Conservation (phyloP, 1,140 invertebrate genomes). For the Bombus consobrinus region DNA sequence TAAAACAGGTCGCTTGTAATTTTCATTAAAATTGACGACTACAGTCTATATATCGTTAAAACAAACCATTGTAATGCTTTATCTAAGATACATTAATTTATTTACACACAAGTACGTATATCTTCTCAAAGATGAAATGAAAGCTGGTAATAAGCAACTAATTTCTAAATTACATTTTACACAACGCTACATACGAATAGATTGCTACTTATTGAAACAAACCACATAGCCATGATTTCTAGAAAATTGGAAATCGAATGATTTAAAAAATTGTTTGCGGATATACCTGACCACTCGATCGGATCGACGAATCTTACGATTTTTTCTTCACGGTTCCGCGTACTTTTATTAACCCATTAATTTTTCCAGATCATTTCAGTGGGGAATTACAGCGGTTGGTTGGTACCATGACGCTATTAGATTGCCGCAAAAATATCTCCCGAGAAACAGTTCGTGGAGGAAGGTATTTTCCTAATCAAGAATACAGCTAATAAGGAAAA, state of each 20-base stretch:
- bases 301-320: not conserved
- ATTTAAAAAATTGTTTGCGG: not conserved
- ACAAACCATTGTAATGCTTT: too few relatives aligned
- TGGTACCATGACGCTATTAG: constrained; percentile 16
- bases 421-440: not conserved
- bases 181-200: not conserved
- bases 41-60: too few relatives aligned
- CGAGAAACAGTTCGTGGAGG: not conserved
- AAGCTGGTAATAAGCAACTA: not conserved
- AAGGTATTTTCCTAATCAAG: constrained; percentile 29
- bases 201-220: not conserved
- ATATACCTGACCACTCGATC: too few relatives aligned
- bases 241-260: not conserved
- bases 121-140: too few relatives aligned
- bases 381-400: not conserved
- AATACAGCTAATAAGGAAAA: constrained; percentile 42
- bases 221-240: not conserved
- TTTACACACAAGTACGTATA: too few relatives aligned
- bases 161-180: not conserved
- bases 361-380: constrained; percentile 44
- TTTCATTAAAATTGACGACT: too few relatives aligned
- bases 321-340: not conserved
- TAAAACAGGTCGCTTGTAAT: too few relatives aligned
- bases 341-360: constrained; percentile 36
- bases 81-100: too few relatives aligned